Evolutionary conservation across 2,888 invertebrate genomes (phyloP), one percentile per base, ranked within the genome.

Genomic region (Tetranychus piercei): DNA sequence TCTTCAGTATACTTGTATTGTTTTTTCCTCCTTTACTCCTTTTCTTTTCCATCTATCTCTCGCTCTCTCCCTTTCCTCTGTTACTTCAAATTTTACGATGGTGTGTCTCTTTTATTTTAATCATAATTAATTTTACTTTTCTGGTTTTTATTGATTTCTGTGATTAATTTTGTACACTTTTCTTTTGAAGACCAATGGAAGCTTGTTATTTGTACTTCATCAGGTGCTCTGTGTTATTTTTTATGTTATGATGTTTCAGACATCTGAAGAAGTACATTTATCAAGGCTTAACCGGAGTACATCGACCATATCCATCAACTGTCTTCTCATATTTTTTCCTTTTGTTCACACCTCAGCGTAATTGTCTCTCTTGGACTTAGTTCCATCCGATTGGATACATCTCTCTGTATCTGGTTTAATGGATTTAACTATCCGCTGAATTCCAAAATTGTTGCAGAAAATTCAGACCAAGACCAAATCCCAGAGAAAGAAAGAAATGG

Each of bases 161-260:
- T 55, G 11, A 20, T 23, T 11, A n/a, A 23, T 69, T 11, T 11
- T n/a, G 9, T 23, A 18, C 34, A 9, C 34, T 23, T 23, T 69
- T n/a, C 11, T n/a, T 69, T 9, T 23, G 69, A 69, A 23, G n/a
- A 15, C 69, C 9, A 55, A 55, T 55, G 55, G 55, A 55, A 55
- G 55, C 55, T 55, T 55, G 55, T 55, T 55, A 55, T 55, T 55
- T 55, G 55, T 55, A 55, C 55, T 55, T 55, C 55, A 55, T 55
- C 55, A 55, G 55, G 55, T 55, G 55, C 55, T 55, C 55, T 55
- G 55, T 55, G 55, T 55, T 55, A 55, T 55, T 55, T 34, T 34
- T 55, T 55, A 55, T 15, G 55, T 55, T 55, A 15, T 55, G 15
- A 55, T 55, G 15, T 15, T 55, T 55, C 55, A 55, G 55, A 55